phyloP scores from a whole-genome alignment of 2,888 invertebrate species.

The Fissipunctia ypsillon region DNA sequence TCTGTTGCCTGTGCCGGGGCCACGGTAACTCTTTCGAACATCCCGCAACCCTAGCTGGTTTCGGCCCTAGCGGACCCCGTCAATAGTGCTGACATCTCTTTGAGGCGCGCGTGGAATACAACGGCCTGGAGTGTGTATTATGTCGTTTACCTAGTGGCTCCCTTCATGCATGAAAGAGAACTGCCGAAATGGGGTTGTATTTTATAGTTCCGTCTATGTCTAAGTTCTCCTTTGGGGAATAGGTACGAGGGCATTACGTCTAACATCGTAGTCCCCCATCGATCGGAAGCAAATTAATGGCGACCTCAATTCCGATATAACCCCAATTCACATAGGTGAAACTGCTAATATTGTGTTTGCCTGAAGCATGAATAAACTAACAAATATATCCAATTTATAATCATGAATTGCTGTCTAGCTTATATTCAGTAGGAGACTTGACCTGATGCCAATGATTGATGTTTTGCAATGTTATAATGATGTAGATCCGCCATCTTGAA shows the following conservation, averaged over 20 bases:
- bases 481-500: conserved; percentile 41
- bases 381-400: conserved; percentile 49
- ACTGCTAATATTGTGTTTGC: conserved; percentile 27
- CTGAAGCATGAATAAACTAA: conserved; percentile 22
- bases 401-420: conserved; percentile 46
- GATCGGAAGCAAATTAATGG: background rate
- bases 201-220: background rate
- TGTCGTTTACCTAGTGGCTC: no score
- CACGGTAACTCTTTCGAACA: no score
- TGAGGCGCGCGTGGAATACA: no score
- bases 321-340: background rate
- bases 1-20: no score
- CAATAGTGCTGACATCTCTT: no score
- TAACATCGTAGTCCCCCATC: background rate
- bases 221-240: background rate
- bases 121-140: no score
- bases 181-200: background rate
- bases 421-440: conserved; percentile 32
- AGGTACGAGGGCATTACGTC: background rate
- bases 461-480: conserved; percentile 46
- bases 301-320: background rate
- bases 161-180: no score
- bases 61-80: no score
- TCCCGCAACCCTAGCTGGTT: no score
- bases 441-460: conserved; percentile 46